A percentile compares a stretch with the other conserved stretches of the same genome.
Evolutionary conservation across 2,888 invertebrate genomes (phyloP).

Genomic region (Torymus auratus): DNA sequence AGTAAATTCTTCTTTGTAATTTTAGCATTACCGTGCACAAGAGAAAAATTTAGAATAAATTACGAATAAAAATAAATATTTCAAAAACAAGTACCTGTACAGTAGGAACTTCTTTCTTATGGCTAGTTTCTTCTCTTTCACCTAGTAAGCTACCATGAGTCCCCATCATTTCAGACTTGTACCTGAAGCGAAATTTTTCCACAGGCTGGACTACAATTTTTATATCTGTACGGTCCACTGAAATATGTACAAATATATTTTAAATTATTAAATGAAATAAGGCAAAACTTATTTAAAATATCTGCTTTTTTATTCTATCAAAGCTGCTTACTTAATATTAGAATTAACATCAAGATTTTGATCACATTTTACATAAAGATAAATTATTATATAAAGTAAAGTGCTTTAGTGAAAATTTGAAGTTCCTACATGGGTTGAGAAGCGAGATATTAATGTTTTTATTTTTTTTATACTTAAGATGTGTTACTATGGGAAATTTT

Average conservation of each 20-base stretch:
- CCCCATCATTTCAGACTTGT: conserved; percentile 92
- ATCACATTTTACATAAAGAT: no score
- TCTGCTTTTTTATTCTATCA: no score
- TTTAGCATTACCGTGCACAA: neutral
- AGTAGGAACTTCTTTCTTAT: conserved; percentile 85
- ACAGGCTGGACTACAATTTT: conserved; percentile 85
- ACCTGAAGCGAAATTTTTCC: conserved; percentile 89
- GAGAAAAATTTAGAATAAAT: conserved; percentile 16
- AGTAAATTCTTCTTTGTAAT: neutral
- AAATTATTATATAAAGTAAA: no score
- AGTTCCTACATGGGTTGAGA: no score
- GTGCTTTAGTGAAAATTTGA: no score
- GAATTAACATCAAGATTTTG: no score
- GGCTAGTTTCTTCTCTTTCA: conserved; percentile 79
- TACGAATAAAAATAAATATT: neutral
- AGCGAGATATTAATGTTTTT: no score
- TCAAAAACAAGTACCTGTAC: conserved; percentile 80
- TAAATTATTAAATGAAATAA: neutral
- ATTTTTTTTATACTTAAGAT: no score
- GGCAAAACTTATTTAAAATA: no score
- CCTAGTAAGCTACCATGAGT: conserved; percentile 86
- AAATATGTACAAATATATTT: no score
- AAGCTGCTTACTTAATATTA: no score
- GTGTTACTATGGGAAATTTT: no score
- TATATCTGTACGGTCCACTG: conserved; percentile 76